Conservation (phyloP, 1,140 invertebrate species). For the Lysiphlebus fabarum region DNA sequence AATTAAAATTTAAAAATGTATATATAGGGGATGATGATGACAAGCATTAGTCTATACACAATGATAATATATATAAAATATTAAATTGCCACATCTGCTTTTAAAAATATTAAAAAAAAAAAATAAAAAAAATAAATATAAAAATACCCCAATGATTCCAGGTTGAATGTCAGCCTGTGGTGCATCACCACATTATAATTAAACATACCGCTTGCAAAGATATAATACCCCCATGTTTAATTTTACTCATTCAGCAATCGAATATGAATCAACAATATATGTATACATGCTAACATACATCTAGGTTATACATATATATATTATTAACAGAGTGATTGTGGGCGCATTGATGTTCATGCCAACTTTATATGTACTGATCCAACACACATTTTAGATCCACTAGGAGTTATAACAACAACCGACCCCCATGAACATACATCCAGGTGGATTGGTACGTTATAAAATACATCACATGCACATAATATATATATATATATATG, state of each 20-base stretch:
- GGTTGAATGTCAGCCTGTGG: constrained; percentile 9
- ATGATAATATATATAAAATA: too few relatives aligned
- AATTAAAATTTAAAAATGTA: too few relatives aligned
- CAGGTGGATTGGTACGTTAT: constrained; percentile 41
- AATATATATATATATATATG: too few relatives aligned
- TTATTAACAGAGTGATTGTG: background rate
- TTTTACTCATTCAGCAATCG: background rate
- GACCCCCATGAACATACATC: constrained; percentile 24
- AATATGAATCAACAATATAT: background rate
- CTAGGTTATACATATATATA: constrained; percentile 7
- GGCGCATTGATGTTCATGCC: background rate
- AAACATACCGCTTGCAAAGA: constrained; percentile 15
- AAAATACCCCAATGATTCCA: background rate
- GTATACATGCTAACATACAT: too few relatives aligned
- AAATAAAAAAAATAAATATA: background rate
- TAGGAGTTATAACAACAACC: background rate
- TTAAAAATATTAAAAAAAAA: background rate
- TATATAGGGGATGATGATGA: too few relatives aligned
- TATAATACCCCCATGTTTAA: constrained; percentile 18
- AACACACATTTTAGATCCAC: background rate
- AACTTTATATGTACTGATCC: background rate
- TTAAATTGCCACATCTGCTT: too few relatives aligned
- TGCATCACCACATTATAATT: constrained; percentile 25
- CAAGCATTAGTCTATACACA: too few relatives aligned
- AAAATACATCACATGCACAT: constrained; percentile 19